A percentile compares a stretch with the other conserved stretches of the same genome.
Conservation (phyloP, 2,797 vertebrate genomes). For the Cryptoblepharus egeriae region DNA sequence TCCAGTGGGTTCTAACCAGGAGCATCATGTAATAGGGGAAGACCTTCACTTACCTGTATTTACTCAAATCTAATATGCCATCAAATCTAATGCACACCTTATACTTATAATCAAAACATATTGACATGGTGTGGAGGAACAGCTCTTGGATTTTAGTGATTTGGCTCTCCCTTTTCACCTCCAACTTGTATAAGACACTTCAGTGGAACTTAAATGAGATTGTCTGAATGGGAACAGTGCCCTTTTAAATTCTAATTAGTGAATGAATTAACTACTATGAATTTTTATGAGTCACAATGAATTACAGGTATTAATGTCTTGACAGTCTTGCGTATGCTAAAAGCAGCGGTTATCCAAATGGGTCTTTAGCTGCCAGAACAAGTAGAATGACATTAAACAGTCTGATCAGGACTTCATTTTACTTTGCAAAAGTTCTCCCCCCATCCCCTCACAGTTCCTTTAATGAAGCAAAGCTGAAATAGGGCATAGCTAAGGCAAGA, state of each 20-base stretch:
- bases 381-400: slow-evolving; percentile 38
- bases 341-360: slow-evolving; percentile 53
- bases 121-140: slow-evolving; percentile 5
- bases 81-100: too few relatives aligned
- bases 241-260: slow-evolving; percentile 72
- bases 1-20: neutral
- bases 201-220: slow-evolving; percentile 59
- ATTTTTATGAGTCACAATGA: slow-evolving; percentile 70
- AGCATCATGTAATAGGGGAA: neutral
- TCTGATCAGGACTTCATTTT: slow-evolving; percentile 27
- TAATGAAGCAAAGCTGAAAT: slow-evolving; percentile 23
- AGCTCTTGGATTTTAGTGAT: slow-evolving; percentile 55
- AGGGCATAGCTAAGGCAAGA: neutral
- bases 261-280: slow-evolving; percentile 60
- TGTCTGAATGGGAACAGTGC: slow-evolving; percentile 52
- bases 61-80: too few relatives aligned
- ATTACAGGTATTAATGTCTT: slow-evolving; percentile 68
- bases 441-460: slow-evolving; percentile 11
- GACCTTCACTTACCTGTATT: too few relatives aligned
- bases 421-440: slow-evolving; percentile 4
- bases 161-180: slow-evolving; percentile 59
- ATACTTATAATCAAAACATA: slow-evolving; percentile 35
- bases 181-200: slow-evolving; percentile 56
- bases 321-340: slow-evolving; percentile 45
- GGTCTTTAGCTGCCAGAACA: slow-evolving; percentile 44